Evolutionary conservation across 2,113 vertebrate genomes (phyloP).

Genomic region (Pomatorhinus ruficollis): DNA sequence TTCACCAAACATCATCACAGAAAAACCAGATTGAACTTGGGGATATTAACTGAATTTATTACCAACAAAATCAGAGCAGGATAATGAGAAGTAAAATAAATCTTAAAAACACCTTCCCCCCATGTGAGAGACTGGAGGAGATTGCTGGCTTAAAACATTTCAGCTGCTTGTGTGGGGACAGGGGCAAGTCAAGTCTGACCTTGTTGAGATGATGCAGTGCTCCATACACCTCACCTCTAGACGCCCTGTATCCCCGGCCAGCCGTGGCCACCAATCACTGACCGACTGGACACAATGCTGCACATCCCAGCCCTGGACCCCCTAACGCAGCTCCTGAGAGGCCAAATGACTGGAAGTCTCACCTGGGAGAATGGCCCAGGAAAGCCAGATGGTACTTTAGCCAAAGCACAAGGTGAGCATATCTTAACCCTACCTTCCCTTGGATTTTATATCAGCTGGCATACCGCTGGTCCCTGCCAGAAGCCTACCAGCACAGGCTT

Average conservation of each 20-base stretch:
- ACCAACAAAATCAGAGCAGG: not conserved
- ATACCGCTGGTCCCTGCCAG: fast-evolving
- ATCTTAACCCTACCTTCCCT: not conserved
- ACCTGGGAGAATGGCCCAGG: not conserved
- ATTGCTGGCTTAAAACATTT: not conserved
- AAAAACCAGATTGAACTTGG: not conserved
- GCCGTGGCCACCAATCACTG: not conserved
- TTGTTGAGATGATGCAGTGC: not conserved
- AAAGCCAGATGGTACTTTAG: not conserved
- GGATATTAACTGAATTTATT: not conserved
- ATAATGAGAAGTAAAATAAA: not conserved
- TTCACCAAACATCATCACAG: fast-evolving
- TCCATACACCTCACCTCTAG: not conserved
- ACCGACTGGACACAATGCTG: not conserved
- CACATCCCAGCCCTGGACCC: not conserved
- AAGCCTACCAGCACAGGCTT: not conserved
- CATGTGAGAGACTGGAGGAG: not conserved
- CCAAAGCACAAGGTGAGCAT: not conserved
- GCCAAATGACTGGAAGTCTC: not conserved
- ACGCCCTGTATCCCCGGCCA: too few relatives aligned
- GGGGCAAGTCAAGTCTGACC: not conserved
- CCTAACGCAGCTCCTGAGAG: not conserved
- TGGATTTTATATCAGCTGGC: not conserved
- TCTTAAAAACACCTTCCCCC: not conserved
- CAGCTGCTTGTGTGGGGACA: not conserved